Conservation (phyloP, 2,888 invertebrate genomes). For the Cryptocheilus praepositus region DNA sequence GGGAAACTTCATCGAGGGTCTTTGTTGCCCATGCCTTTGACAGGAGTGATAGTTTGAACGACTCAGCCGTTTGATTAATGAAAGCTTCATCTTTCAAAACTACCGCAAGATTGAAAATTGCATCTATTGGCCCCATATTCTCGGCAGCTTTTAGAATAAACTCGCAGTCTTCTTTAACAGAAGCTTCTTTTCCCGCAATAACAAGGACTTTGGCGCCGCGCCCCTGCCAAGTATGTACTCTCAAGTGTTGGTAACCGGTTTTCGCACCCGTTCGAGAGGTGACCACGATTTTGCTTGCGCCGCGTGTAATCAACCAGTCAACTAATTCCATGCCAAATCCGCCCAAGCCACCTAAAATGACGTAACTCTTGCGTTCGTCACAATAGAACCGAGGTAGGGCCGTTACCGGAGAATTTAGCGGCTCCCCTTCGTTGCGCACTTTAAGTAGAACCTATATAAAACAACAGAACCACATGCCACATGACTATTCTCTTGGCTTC, state of each 20-base stretch:
- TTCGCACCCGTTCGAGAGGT: constrained; percentile 87
- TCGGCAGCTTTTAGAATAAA: constrained; percentile 80
- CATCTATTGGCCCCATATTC: constrained; percentile 78
- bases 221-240: constrained; percentile 81
- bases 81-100: constrained; percentile 77
- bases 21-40: constrained; percentile 79
- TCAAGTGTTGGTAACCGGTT: constrained; percentile 88
- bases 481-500: no score
- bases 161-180: constrained; percentile 82
- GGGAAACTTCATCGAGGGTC: constrained; percentile 77
- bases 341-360: constrained; percentile 89
- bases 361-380: constrained; percentile 76
- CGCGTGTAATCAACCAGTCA: constrained; percentile 90
- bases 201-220: constrained; percentile 83
- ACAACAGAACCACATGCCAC: not conserved
- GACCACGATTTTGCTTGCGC: constrained; percentile 86
- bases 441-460: constrained; percentile 65
- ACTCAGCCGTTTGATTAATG: constrained; percentile 76
- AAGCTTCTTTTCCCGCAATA: constrained; percentile 82
- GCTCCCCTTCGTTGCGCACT: constrained; percentile 50
- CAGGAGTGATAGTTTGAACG: constrained; percentile 76
- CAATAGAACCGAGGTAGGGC: constrained; percentile 77
- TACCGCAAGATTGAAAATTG: constrained; percentile 82
- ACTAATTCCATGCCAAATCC: constrained; percentile 94
- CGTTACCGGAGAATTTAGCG: constrained; percentile 54